Conservation (phyloP, 2,113 vertebrate genomes). For the Amphiprion percula region DNA sequence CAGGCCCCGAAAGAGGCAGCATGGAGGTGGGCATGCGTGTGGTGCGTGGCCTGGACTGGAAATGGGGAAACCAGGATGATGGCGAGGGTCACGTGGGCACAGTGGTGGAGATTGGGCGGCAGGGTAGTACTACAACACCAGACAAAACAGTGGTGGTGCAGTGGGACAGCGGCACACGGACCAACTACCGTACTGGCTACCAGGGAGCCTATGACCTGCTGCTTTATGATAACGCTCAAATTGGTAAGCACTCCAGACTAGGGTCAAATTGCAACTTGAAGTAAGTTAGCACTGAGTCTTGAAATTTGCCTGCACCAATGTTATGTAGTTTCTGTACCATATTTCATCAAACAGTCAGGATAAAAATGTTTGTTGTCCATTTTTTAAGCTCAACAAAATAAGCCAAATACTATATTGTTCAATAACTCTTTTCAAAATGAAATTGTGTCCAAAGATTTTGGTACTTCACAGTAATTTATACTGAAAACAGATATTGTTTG, state of each 20-base stretch:
- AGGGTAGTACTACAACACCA: slow-evolving; percentile 96
- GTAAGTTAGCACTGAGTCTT: no score
- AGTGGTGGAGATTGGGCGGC: slow-evolving; percentile 95
- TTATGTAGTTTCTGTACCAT: no score
- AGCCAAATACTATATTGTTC: no score
- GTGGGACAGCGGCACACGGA: slow-evolving; percentile 97
- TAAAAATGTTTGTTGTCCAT: no score
- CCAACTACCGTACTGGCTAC: slow-evolving; percentile 97
- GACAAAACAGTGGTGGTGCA: slow-evolving; percentile 98
- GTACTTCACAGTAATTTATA: no score
- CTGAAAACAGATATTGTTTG: no score
- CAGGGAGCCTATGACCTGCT: slow-evolving; percentile 96
- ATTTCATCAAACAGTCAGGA: no score
- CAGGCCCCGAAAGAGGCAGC: slow-evolving; percentile 77
- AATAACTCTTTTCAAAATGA: no score
- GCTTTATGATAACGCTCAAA: slow-evolving; percentile 97
- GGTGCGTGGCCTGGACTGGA: slow-evolving; percentile 96
- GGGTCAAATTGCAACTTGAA: neutral
- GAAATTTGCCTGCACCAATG: no score
- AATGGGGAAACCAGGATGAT: slow-evolving; percentile 96
- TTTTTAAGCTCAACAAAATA: no score
- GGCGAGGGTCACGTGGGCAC: slow-evolving; percentile 97
- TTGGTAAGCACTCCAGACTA: slow-evolving; percentile 84
- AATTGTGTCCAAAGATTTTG: no score
- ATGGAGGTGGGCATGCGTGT: slow-evolving; percentile 99